Evolutionary conservation across 2,113 vertebrate genomes (phyloP).

Genomic region (Sphaerodactylus townsendi): DNA sequence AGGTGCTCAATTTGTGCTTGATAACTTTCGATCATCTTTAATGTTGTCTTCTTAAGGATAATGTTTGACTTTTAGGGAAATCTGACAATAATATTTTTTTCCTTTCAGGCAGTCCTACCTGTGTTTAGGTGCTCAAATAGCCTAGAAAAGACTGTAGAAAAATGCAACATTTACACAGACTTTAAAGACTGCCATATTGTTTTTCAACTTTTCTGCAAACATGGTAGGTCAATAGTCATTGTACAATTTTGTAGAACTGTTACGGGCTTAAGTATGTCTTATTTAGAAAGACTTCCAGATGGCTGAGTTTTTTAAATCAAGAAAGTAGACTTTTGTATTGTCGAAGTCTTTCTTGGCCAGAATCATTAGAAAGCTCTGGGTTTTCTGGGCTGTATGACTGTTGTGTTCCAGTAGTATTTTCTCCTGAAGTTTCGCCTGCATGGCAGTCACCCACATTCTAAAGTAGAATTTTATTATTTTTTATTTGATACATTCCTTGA

Average conservation of each 20-base stretch:
- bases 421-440: too few relatives aligned
- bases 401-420: too few relatives aligned
- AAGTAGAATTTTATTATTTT: neutral
- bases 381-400: too few relatives aligned
- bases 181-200: constrained; percentile 68
- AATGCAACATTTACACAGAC: constrained; percentile 82
- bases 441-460: too few relatives aligned
- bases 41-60: neutral
- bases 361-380: too few relatives aligned
- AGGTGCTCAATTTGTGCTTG: constrained; percentile 80
- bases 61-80: neutral
- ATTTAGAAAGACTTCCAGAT: neutral
- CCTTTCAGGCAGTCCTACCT: constrained; percentile 84
- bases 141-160: constrained; percentile 86
- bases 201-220: constrained; percentile 88
- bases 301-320: neutral
- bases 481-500: neutral
- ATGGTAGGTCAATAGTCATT: constrained; percentile 78
- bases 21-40: neutral
- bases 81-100: constrained; percentile 4
- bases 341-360: too few relatives aligned
- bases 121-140: constrained; percentile 85
- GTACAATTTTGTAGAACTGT: neutral
- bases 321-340: too few relatives aligned
- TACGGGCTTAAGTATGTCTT: neutral